Conservation (phyloP, 2,113 vertebrate genomes). For the Mirounga angustirostris region DNA sequence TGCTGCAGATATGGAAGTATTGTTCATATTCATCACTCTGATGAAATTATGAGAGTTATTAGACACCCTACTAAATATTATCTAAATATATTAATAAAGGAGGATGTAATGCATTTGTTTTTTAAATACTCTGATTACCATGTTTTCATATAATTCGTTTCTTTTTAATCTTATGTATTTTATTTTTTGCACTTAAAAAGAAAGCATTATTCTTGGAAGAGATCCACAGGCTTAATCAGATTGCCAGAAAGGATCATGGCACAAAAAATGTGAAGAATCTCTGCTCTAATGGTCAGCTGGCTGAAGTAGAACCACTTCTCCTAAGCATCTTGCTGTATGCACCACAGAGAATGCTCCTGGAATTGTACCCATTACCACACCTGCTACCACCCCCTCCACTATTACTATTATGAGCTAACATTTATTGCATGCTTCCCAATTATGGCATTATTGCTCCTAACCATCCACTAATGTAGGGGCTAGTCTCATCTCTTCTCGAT, state of each 20-base stretch:
- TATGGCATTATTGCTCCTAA: not conserved
- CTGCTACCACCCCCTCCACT: too few species aligned
- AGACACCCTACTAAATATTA: not conserved
- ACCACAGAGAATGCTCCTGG: not conserved
- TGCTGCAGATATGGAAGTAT: not conserved
- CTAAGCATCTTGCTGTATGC: not conserved
- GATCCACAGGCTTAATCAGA: not conserved
- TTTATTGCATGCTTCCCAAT: not conserved
- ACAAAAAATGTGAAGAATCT: not conserved
- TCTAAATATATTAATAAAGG: not conserved
- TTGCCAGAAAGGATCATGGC: not conserved
- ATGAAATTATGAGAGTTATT: not conserved
- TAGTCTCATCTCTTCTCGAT: not conserved
- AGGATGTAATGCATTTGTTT: not conserved
- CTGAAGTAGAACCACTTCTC: not conserved
- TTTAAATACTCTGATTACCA: not conserved
- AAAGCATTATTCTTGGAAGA: conserved; percentile 9
- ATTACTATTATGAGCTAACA: not conserved
- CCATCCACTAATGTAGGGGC: fast-evolving
- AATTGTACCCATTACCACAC: not conserved
- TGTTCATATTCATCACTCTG: not conserved
- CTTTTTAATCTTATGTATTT: conserved; percentile 2
- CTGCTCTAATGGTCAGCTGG: not conserved
- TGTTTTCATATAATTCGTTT: not conserved
- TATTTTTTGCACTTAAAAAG: not conserved